Percentiles rank a stretch among this genome's conserved stretches.
Conservation (phyloP, 1,140 invertebrate species). For the Physella acuta region DNA sequence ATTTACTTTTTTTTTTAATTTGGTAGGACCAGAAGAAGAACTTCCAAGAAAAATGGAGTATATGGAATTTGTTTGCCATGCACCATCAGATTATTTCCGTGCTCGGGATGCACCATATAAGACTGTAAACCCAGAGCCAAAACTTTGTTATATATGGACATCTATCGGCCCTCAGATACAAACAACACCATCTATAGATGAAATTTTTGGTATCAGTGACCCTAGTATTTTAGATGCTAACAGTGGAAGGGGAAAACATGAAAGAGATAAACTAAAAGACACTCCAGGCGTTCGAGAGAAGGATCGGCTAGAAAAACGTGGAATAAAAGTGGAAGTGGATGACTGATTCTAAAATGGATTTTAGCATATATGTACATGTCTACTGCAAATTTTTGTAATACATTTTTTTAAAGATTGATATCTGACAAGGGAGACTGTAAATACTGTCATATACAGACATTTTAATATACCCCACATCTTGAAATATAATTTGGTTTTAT, state of each 20-base stretch:
- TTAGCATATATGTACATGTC: too few relatives aligned
- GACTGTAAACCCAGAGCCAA: conserved; percentile 47
- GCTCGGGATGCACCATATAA: conserved; percentile 77
- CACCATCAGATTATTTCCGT: conserved; percentile 87
- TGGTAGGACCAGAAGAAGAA: conserved; percentile 89
- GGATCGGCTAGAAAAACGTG: conserved; percentile 7
- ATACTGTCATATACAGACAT: too few relatives aligned
- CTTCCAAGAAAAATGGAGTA: conserved; percentile 81
- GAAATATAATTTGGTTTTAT: too few relatives aligned
- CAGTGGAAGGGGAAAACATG: conserved; percentile 27
- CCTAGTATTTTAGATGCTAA: conserved; percentile 24
- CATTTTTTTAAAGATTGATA: too few relatives aligned
- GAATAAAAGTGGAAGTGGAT: conserved; percentile 21
- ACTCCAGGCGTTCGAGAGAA: neutral
- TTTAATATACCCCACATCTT: too few relatives aligned
- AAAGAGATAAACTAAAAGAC: conserved; percentile 22
- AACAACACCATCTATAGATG: conserved; percentile 50
- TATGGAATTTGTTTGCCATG: conserved; percentile 90
- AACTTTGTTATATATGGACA: conserved; percentile 60
- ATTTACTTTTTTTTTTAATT: too few relatives aligned
- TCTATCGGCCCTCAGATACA: conserved; percentile 53
- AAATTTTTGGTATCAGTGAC: conserved; percentile 50
- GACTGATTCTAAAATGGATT: neutral
- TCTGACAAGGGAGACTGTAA: too few relatives aligned
- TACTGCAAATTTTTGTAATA: too few relatives aligned